phyloP scores from a whole-genome alignment of 2,888 invertebrate species.

The Sisyra nigra region DNA sequence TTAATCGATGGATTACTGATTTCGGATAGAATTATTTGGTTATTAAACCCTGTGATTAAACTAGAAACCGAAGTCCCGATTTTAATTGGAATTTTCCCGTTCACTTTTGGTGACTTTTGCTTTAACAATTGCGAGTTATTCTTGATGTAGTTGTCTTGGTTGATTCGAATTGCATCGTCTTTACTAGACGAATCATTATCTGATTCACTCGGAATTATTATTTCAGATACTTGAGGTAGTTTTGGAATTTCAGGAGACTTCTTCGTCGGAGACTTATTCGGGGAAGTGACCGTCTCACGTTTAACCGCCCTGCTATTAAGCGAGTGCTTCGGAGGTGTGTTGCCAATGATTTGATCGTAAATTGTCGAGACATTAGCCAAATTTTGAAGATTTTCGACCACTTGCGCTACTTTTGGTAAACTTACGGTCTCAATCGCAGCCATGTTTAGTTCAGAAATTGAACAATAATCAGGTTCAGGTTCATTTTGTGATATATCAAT shows the following conservation, averaged over 20 bases:
- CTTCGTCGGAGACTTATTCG: conserved; percentile 19
- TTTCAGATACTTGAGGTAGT: conserved; percentile 58
- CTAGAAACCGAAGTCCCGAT: conserved; percentile 45
- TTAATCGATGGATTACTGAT: conserved; percentile 27
- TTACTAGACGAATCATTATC: conserved; percentile 21
- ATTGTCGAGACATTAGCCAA: background rate
- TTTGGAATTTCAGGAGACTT: conserved; percentile 49
- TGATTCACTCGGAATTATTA: conserved; percentile 50
- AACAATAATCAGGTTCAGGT: conserved; percentile 57
- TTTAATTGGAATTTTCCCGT: conserved; percentile 36
- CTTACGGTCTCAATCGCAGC: conserved; percentile 2
- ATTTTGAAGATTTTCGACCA: background rate
- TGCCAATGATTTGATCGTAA: conserved; percentile 5
- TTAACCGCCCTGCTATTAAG: background rate
- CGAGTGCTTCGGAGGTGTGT: background rate
- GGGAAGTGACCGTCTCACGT: background rate
- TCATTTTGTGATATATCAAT: conserved; percentile 14
- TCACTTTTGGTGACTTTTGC: conserved; percentile 13
- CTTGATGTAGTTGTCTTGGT: conserved; percentile 27
- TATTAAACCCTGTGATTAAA: conserved; percentile 27
- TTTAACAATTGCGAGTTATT: conserved; percentile 25
- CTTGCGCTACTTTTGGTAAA: background rate
- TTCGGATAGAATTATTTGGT: conserved; percentile 34
- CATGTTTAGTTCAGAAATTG: conserved; percentile 54
- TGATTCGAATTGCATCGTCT: conserved; percentile 19